These are phyloP conservation scores for Semicossyphus pulcher DNA, from an alignment of 2,113 vertebrate genomes.

Conservation along the genomic window DNA sequence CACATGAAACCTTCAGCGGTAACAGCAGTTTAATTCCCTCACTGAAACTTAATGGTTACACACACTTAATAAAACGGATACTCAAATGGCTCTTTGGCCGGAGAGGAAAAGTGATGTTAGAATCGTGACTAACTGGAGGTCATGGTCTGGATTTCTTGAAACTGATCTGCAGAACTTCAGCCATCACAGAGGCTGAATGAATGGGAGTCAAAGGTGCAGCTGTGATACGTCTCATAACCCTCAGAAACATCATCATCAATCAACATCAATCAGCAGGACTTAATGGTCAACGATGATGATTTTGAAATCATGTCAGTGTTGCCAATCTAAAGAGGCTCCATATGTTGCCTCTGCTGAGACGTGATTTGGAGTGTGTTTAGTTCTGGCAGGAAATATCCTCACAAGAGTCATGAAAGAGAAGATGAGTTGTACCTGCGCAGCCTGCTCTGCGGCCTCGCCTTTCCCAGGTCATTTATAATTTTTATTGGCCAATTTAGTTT, in stretches of 20 bases:
- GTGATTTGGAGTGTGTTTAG: slow-evolving; percentile 16
- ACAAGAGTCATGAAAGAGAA: slow-evolving; percentile 41
- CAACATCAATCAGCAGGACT: slow-evolving; percentile 49
- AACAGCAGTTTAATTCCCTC: slow-evolving; percentile 38
- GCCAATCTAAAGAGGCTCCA: slow-evolving; percentile 45
- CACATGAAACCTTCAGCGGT: slow-evolving; percentile 43
- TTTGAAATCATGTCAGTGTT: slow-evolving; percentile 8
- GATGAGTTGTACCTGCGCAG: slow-evolving; percentile 55
- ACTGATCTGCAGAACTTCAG: slow-evolving; percentile 14
- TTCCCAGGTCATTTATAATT: slow-evolving; percentile 54
- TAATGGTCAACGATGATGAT: slow-evolving; percentile 51
- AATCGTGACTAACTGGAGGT: slow-evolving; percentile 22
- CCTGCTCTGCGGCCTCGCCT: slow-evolving; percentile 19
- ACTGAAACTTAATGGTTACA: slow-evolving; percentile 26
- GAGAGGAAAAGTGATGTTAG: slow-evolving; percentile 15
- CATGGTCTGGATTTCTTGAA: slow-evolving; percentile 36
- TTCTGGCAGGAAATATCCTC: slow-evolving; percentile 62
- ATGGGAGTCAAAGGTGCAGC: slow-evolving; percentile 22
- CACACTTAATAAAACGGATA: slow-evolving; percentile 37
- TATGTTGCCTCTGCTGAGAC: slow-evolving; percentile 34
- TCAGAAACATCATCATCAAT: slow-evolving; percentile 47
- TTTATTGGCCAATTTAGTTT: slow-evolving; percentile 54
- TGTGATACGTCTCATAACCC: slow-evolving; percentile 37
- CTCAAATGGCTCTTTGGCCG: slow-evolving; percentile 15
- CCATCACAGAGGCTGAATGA: slow-evolving; percentile 16